Evolutionary conservation across 2,113 vertebrate genomes (phyloP), one percentile per base, ranked within the genome.

Genomic region (Macquaria australasica): DNA sequence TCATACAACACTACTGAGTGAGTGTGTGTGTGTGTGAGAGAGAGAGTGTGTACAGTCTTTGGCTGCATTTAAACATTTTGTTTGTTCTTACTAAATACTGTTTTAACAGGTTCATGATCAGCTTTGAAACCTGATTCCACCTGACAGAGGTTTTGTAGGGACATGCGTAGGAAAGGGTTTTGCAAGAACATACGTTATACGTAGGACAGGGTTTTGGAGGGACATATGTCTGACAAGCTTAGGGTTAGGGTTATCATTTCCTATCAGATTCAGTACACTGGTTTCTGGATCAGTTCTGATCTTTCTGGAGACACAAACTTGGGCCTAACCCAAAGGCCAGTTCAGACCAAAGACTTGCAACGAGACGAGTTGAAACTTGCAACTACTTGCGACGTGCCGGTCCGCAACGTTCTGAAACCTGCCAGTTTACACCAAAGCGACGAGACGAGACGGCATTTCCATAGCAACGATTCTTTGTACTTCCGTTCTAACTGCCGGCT

Each of bases 11-110:
- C 76, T 67, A 78, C 28, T 14, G 25, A 50, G 12, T 21, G 48
- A 12, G 43, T 25, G 74, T 53, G 12, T 48, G 43, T n/a, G 55
- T 23, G 25, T 43, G 37, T 51, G 45, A 23, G n/a, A 20, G n/a
- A 20, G n/a, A 31, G 25, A 6, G 16, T 21, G 18, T 21, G 51
- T 18, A 6, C 10, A 23, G 43, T 89, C 90, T 89, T 89, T 90
- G 86, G 88, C 73, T 83, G 64, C 23, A 60, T 51, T 31, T 48
- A 5, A 82, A 73, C 23, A 15, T 51, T 23, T 51, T 37, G 16
- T 39, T 79, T 60, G 43, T 63, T 64, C 18, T 62, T 7, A 67
- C 69, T 75, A 75, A 79, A 86, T 50, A 77, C 77, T 21, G 70
- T 10, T 53, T 66, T n/a, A 10, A 48, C 53, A 79, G 73, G 28